phyloP scores from a whole-genome alignment of 2,888 invertebrate species.

The Heteropelma amictum region DNA sequence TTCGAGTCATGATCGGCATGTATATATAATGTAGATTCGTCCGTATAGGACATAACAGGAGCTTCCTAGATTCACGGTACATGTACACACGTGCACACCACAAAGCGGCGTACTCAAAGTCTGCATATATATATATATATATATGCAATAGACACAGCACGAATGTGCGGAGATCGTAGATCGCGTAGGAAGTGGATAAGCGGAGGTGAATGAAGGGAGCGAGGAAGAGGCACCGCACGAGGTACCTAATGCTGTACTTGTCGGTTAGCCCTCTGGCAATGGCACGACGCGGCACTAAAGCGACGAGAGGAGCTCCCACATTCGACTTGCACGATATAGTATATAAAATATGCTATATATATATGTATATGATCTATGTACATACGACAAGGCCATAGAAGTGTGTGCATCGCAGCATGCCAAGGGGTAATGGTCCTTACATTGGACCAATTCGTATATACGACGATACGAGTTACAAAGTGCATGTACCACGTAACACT shows the following conservation, averaged over 20 bases:
- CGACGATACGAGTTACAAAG: constrained; percentile 53
- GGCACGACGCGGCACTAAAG: constrained; percentile 50
- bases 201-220: constrained; percentile 23
- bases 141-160: too few relatives aligned
- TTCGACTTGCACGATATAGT: constrained; percentile 46
- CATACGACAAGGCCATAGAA: too few relatives aligned
- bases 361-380: too few relatives aligned
- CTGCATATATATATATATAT: not conserved
- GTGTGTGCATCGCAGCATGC: constrained; percentile 50
- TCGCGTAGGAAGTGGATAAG: constrained; percentile 15
- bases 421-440: constrained; percentile 64
- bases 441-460: constrained; percentile 59
- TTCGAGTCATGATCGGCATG: constrained; percentile 8
- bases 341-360: constrained; percentile 24
- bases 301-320: constrained; percentile 44
- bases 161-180: too few relatives aligned
- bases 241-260: constrained; percentile 46
- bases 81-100: not conserved
- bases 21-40: not conserved
- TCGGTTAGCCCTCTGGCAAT: constrained; percentile 49
- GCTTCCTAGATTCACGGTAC: not conserved
- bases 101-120: not conserved
- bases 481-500: constrained; percentile 64
- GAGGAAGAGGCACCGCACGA: constrained; percentile 21
- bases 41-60: not conserved